Conservation (phyloP, 2,797 vertebrate genomes). For the Lagocephalus sceleratus region DNA sequence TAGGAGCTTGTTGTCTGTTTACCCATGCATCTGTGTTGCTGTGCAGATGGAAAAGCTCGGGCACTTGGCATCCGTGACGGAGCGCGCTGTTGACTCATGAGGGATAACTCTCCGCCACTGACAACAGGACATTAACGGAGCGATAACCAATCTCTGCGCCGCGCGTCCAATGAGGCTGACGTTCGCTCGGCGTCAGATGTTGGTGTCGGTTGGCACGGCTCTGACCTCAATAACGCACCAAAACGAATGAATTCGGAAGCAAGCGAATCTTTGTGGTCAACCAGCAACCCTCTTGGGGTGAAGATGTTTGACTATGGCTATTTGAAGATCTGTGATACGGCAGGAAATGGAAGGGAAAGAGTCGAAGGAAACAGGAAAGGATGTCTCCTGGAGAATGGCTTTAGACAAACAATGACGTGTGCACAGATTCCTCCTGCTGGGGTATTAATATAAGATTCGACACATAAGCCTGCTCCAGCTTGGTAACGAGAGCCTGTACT, state of each 20-base stretch:
- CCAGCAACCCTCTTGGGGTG: slow-evolving; percentile 55
- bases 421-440: too few species aligned
- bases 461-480: background rate
- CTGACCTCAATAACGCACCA: slow-evolving; percentile 67
- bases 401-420: too few species aligned
- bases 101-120: slow-evolving; percentile 60
- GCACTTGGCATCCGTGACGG: slow-evolving; percentile 54
- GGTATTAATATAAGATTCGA: background rate
- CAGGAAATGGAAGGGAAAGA: slow-evolving; percentile 19
- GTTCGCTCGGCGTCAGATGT: slow-evolving; percentile 45
- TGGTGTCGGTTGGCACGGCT: slow-evolving; percentile 54
- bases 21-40: slow-evolving; percentile 64
- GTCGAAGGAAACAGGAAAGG: background rate
- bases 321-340: slow-evolving; percentile 70
- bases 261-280: slow-evolving; percentile 62
- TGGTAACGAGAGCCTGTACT: background rate
- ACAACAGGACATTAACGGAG: slow-evolving; percentile 58
- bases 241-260: slow-evolving; percentile 72
- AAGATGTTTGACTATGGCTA: slow-evolving; percentile 70
- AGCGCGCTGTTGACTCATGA: slow-evolving; percentile 49
- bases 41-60: slow-evolving; percentile 59
- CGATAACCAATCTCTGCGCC: slow-evolving; percentile 57
- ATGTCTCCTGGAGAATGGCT: background rate
- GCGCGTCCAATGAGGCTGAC: slow-evolving; percentile 23
- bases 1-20: slow-evolving; percentile 71